phyloP scores from a whole-genome alignment of 2,797 vertebrate species.

The Peromyscus attwateri region DNA sequence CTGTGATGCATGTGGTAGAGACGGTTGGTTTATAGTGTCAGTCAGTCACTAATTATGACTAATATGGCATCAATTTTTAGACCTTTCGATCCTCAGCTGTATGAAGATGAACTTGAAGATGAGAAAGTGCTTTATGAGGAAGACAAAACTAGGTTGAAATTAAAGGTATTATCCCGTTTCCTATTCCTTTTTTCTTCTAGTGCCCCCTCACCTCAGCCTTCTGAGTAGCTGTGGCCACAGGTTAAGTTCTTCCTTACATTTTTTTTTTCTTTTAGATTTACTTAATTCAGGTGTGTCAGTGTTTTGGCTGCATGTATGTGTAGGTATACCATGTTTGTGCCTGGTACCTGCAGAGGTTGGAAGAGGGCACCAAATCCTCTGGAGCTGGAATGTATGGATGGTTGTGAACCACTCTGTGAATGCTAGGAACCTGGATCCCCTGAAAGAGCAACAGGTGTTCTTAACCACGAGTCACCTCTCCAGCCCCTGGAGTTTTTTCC shows the following conservation, averaged over 20 bases:
- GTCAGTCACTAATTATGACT: constrained; percentile 40
- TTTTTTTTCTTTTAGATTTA: background rate
- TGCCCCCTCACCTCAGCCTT: background rate
- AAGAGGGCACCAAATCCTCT: background rate
- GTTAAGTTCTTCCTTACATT: background rate
- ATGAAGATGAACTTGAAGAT: constrained; percentile 99
- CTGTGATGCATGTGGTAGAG: background rate
- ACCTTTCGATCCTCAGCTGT: constrained; percentile 97
- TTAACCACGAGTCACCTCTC: background rate
- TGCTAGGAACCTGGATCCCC: background rate
- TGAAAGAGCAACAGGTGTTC: background rate
- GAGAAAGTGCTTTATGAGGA: constrained; percentile 98
- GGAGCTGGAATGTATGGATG: too few species aligned
- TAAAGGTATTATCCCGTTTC: constrained; percentile 90
- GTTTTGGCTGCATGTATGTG: background rate
- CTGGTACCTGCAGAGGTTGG: background rate
- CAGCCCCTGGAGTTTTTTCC: background rate
- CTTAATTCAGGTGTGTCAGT: background rate
- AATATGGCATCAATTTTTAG: constrained; percentile 86
- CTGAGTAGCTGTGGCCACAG: background rate
- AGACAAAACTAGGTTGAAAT: constrained; percentile 95
- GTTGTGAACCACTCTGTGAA: background rate
- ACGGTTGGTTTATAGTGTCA: background rate
- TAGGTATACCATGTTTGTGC: background rate
- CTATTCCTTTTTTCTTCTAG: background rate